phyloP scores from a whole-genome alignment of 2,888 invertebrate genomes.

The Choreutis nemorana region DNA sequence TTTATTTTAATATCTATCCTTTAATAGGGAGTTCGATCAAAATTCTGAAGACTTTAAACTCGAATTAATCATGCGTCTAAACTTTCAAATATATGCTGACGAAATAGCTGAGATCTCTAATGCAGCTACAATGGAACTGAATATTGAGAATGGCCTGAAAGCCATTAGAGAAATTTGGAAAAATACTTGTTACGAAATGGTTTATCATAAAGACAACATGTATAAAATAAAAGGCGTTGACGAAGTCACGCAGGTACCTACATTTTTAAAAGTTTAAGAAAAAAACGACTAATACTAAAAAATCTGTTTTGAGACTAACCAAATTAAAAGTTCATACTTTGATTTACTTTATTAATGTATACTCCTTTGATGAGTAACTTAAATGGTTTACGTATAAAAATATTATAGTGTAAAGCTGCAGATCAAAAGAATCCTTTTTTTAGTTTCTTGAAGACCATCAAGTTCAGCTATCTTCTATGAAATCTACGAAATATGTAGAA shows the following conservation, averaged over 20 bases:
- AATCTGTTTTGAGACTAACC: too few relatives aligned
- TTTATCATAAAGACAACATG: constrained; percentile 72
- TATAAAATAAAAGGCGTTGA: constrained; percentile 79
- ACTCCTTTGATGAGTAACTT: too few relatives aligned
- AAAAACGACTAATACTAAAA: too few relatives aligned
- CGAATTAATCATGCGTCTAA: constrained; percentile 79
- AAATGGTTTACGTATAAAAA: too few relatives aligned
- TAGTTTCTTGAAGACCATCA: constrained; percentile 83
- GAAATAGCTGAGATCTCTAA: constrained; percentile 86
- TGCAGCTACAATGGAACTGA: constrained; percentile 88
- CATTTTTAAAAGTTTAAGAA: background rate
- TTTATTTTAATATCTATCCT: background rate
- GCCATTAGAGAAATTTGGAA: constrained; percentile 78
- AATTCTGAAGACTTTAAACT: constrained; percentile 80
- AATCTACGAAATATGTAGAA: constrained; percentile 86
- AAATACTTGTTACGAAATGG: constrained; percentile 74
- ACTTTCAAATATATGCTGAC: constrained; percentile 84
- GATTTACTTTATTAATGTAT: too few relatives aligned
- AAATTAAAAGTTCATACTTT: too few relatives aligned
- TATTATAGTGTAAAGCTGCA: background rate
- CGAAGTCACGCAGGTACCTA: constrained; percentile 73
- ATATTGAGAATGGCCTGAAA: constrained; percentile 82
- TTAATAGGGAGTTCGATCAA: constrained; percentile 77
- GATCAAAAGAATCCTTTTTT: too few relatives aligned
- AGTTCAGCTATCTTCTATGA: constrained; percentile 85